A percentile compares a stretch with the other conserved stretches of the same genome.
Evolutionary conservation across 2,888 invertebrate genomes (phyloP).

Genomic region (Patella depressa): DNA sequence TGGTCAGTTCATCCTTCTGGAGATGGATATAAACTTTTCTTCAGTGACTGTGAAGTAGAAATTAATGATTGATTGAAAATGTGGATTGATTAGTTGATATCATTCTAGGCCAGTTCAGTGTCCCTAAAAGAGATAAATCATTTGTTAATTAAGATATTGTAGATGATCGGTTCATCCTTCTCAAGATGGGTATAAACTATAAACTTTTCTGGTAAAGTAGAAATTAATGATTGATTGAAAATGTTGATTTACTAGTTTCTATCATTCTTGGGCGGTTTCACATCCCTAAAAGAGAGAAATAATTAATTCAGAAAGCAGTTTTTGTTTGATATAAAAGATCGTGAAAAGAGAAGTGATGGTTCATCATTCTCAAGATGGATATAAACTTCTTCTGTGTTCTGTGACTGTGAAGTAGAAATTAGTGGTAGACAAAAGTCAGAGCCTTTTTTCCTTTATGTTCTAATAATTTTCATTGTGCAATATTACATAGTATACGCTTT

Average conservation of each 20-base stretch:
- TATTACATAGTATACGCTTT: too few species aligned
- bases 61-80: too few species aligned
- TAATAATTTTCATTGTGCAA: too few species aligned
- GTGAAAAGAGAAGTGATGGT: not conserved
- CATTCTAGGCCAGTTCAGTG: too few species aligned
- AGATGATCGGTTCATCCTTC: not conserved
- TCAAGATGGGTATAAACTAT: not conserved
- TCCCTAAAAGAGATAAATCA: not conserved
- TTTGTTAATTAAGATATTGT: conserved; percentile 2
- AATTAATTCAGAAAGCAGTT: not conserved
- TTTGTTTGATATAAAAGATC: not conserved
- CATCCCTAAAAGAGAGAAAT: not conserved
- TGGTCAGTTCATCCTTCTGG: not conserved
- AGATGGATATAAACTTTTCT: not conserved
- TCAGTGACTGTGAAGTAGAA: not conserved
- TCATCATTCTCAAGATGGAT: not conserved
- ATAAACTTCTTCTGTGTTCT: not conserved
- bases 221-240: too few species aligned
- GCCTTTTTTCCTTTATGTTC: too few species aligned
- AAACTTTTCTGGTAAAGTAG: not conserved
- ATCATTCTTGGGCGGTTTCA: not conserved
- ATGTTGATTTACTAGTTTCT: not conserved
- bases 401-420: not conserved
- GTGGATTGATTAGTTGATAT: too few species aligned
- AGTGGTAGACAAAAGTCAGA: too few species aligned